phyloP scores from a whole-genome alignment of 2,113 vertebrate genomes.

The Tragelaphus strepsiceros region DNA sequence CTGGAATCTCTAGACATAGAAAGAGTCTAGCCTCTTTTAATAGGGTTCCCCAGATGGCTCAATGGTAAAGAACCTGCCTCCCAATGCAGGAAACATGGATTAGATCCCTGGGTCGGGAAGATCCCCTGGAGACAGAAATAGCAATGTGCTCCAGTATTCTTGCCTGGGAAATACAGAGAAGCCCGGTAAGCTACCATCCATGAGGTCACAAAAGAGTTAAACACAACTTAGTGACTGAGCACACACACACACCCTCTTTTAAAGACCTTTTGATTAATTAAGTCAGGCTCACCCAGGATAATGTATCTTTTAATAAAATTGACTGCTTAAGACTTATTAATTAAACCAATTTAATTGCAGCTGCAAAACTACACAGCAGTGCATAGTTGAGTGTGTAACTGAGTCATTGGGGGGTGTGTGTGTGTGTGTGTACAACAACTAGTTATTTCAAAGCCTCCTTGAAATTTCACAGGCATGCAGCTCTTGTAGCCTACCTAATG shows the following conservation, averaged over 20 bases:
- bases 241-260: not conserved
- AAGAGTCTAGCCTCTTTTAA: not conserved
- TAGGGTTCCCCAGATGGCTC: not conserved
- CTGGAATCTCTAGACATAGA: not conserved
- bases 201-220: not conserved
- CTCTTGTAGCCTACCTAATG: not conserved
- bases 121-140: not conserved
- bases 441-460: not conserved
- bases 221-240: not conserved
- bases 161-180: not conserved
- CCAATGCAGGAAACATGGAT: not conserved
- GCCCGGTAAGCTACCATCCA: not conserved
- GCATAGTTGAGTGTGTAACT: not conserved
- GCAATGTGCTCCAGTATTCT: not conserved
- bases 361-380: not conserved
- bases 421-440: not conserved
- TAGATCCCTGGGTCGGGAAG: accelerated
- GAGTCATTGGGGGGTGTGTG: not conserved
- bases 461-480: not conserved
- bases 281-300: not conserved
- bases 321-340: not conserved
- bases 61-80: not conserved
- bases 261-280: not conserved
- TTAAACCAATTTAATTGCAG: not conserved
- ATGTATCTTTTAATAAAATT: not conserved